A percentile compares a stretch with the other conserved stretches of the same genome.
Conservation (phyloP, 2,888 invertebrate genomes). For the Amiota mariae region DNA sequence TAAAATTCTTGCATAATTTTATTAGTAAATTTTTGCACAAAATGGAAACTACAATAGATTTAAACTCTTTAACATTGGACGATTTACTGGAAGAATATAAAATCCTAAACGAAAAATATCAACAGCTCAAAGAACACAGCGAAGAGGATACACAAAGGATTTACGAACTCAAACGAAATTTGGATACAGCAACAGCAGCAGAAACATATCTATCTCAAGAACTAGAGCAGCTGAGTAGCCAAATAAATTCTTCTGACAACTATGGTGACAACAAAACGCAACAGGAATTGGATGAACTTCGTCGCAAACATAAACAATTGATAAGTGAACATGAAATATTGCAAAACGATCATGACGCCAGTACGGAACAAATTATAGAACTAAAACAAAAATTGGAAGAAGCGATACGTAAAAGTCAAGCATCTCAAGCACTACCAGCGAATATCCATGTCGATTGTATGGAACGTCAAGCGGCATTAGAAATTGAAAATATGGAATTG, state of each 20-base stretch:
- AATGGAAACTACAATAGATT: constrained; percentile 59
- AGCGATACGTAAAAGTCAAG: constrained; percentile 31
- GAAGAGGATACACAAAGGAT: constrained; percentile 70
- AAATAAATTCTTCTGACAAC: constrained; percentile 34
- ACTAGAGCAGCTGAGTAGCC: constrained; percentile 60
- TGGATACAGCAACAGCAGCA: constrained; percentile 67
- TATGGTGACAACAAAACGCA: constrained; percentile 41
- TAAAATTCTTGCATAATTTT: neutral
- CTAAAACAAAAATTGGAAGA: constrained; percentile 51
- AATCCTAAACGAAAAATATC: constrained; percentile 59
- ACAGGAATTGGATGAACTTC: constrained; percentile 56
- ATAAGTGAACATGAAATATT: constrained; percentile 51
- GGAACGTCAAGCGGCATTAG: constrained; percentile 50
- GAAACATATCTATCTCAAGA: constrained; percentile 69
- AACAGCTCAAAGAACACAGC: constrained; percentile 54
- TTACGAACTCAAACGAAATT: constrained; percentile 67
- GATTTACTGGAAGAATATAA: constrained; percentile 70
- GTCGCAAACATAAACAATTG: constrained; percentile 55
- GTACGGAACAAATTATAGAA: constrained; percentile 50
- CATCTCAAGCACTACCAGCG: constrained; percentile 26
- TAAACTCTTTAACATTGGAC: constrained; percentile 57
- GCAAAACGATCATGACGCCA: constrained; percentile 60
- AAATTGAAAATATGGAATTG: constrained; percentile 66
- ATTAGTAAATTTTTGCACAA: neutral
- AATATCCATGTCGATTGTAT: constrained; percentile 48